Base-by-base conservation (phyloP, 1,140 invertebrate species). In the Papilio xuthus region DNA sequence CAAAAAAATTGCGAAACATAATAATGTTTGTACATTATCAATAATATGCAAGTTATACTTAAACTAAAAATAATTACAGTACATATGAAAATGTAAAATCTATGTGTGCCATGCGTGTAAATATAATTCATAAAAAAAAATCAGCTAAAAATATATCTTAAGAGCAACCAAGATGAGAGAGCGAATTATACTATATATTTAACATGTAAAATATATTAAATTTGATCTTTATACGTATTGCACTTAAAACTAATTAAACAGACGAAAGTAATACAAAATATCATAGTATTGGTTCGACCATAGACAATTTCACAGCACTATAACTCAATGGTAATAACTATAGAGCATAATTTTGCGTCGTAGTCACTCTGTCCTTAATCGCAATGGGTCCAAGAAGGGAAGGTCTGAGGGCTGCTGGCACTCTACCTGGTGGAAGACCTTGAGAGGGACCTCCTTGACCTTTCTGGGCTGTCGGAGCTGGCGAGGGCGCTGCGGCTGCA, bases 281-380 rank as follows among this genome's bases (percentile, higher is more conserved):
- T 7, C 18, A 72, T 72, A 72, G 8, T 23, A 9, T 20, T 42
- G 47, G 47, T 74, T 74, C 44, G 28, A 71, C 42, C 63, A 80
- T 18, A 72, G 23, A 50, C 18, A 77, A 32, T 13, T 37, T 44
- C 47, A 44, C 42, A 53, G 67, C 32, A 79, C 50, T 26, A 53
- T 42, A 53, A 50, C 67, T 79, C 81, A 92, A 88, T 88, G 87
- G 53, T 90, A 91, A 82, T 90, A 91, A 72, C 86, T 90, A 71
- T 85, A 91, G 15, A 93, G 84, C 85, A 88, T 85, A 67, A 91
- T 80, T 82, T 90, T 90, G 1, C 86, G 83, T 15, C 85, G 87
- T 88, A 93, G 81, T 93, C 90, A 94, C 78, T 94, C 91, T 82
- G 92, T 93, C 86, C 92, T 85, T 7, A 92, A 71, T 74, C 89